Evolutionary conservation across 2,888 invertebrate genomes (phyloP).

Genomic region (Ypsolopha scabrella): DNA sequence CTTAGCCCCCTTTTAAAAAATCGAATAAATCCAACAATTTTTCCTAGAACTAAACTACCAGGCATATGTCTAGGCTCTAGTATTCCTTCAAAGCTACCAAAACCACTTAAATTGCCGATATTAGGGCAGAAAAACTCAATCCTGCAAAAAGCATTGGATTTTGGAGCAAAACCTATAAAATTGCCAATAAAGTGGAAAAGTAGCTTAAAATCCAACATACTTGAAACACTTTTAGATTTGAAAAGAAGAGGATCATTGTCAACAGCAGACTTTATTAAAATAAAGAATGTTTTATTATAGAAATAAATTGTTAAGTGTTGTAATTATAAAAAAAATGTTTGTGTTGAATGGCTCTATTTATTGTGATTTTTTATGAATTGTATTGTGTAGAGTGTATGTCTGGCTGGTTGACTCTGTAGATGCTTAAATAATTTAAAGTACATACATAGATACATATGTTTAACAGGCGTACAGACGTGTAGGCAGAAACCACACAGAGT

Average conservation of each 20-base stretch:
- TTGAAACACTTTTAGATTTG: conserved; percentile 29
- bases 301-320: too few relatives aligned
- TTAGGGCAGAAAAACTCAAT: conserved; percentile 12
- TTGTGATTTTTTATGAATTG: too few relatives aligned
- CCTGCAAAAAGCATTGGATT: conserved; percentile 21
- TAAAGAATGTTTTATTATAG: conserved; percentile 26
- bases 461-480: too few relatives aligned
- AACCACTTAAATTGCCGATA: conserved; percentile 19
- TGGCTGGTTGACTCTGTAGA: too few relatives aligned
- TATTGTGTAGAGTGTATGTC: too few relatives aligned
- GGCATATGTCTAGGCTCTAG: not conserved
- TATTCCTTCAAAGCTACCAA: conserved; percentile 6
- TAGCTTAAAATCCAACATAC: conserved; percentile 15
- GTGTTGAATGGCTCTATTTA: too few relatives aligned
- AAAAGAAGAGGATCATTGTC: conserved; percentile 32
- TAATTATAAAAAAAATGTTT: too few relatives aligned
- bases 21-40: too few relatives aligned
- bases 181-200: conserved; percentile 9
- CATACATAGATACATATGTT: too few relatives aligned
- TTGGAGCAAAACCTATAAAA: conserved; percentile 20
- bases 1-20: conserved; percentile 10
- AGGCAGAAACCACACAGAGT: too few relatives aligned
- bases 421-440: too few relatives aligned
- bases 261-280: conserved; percentile 26
- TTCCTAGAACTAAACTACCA: too few relatives aligned